Conservation (phyloP, 2,797 vertebrate species). For the Protosalanx chinensis region DNA sequence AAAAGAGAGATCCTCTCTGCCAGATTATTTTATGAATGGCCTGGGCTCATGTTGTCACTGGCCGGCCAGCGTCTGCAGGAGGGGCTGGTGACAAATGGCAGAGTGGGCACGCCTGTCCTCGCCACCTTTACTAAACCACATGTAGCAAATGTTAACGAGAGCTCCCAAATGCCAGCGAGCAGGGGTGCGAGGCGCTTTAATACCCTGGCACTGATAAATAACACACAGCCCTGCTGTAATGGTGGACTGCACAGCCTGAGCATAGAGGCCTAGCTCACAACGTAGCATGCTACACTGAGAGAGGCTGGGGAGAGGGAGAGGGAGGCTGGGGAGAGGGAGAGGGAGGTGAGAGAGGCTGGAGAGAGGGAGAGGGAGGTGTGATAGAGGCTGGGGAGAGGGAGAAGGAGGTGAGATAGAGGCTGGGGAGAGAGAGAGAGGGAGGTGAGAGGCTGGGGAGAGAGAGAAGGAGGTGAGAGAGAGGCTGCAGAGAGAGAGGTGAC, state of each 20-base stretch:
- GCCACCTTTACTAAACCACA: slow-evolving; percentile 61
- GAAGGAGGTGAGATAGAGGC: background rate
- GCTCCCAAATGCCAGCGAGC: slow-evolving; percentile 59
- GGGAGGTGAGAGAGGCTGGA: too few species aligned
- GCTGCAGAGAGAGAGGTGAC: too few species aligned
- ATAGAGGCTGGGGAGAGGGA: slow-evolving; percentile 2
- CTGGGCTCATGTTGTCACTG: too few species aligned
- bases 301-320: slow-evolving; percentile 24
- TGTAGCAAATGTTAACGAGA: slow-evolving; percentile 69
- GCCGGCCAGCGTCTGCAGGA: too few species aligned
- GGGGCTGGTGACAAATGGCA: slow-evolving; percentile 50
- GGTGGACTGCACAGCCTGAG: background rate
- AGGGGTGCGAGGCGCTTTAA: slow-evolving; percentile 55
- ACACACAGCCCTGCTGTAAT: background rate
- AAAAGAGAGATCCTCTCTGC: background rate
- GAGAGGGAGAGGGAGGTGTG: background rate
- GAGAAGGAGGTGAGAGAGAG: too few species aligned
- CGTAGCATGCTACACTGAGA: slow-evolving; percentile 7
- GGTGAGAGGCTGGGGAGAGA: too few species aligned
- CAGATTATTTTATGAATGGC: too few species aligned
- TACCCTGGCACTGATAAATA: slow-evolving; percentile 47
- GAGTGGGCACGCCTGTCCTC: slow-evolving; percentile 37
- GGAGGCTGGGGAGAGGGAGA: background rate
- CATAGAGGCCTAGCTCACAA: background rate
- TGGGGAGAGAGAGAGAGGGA: too few species aligned